phyloP scores from a whole-genome alignment of 2,888 invertebrate genomes.

The Acleris emargana region DNA sequence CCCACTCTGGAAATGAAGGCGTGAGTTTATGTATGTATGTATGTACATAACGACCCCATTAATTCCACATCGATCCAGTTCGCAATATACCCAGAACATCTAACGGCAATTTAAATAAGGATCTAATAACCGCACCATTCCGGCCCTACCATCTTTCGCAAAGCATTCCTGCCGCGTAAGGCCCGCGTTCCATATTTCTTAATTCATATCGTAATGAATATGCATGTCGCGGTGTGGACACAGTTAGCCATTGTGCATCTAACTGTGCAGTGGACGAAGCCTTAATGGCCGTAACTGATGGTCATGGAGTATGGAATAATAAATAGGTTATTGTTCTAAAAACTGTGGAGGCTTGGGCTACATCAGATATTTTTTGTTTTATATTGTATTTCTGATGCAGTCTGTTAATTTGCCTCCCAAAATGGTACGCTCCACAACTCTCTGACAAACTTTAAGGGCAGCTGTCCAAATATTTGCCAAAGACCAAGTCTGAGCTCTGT shows the following conservation, averaged over 20 bases:
- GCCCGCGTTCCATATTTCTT: constrained; percentile 15
- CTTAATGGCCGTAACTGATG: background rate
- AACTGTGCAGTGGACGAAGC: constrained; percentile 6
- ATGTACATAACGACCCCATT: too few species aligned
- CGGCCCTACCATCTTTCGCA: constrained; percentile 22
- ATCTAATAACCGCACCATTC: constrained; percentile 1
- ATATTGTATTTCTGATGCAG: too few species aligned
- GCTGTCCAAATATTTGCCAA: too few species aligned
- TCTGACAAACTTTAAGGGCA: too few species aligned
- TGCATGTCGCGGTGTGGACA: constrained; percentile 20
- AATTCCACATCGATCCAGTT: too few species aligned
- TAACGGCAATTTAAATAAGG: constrained; percentile 2
- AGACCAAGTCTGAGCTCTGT: too few species aligned
- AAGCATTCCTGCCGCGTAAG: constrained; percentile 14
- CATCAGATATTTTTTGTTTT: too few species aligned
- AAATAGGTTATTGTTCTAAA: constrained; percentile 23
- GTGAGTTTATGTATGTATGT: too few species aligned
- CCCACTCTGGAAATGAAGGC: too few species aligned
- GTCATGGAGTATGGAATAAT: constrained; percentile 8
- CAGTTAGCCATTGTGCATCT: constrained; percentile 32
- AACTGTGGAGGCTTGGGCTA: background rate
- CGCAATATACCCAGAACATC: background rate
- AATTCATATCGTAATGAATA: constrained; percentile 27
- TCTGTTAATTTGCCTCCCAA: too few species aligned
- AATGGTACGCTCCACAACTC: too few species aligned